Conservation (phyloP, 2,113 vertebrate genomes). For the Dicaeum eximium region DNA sequence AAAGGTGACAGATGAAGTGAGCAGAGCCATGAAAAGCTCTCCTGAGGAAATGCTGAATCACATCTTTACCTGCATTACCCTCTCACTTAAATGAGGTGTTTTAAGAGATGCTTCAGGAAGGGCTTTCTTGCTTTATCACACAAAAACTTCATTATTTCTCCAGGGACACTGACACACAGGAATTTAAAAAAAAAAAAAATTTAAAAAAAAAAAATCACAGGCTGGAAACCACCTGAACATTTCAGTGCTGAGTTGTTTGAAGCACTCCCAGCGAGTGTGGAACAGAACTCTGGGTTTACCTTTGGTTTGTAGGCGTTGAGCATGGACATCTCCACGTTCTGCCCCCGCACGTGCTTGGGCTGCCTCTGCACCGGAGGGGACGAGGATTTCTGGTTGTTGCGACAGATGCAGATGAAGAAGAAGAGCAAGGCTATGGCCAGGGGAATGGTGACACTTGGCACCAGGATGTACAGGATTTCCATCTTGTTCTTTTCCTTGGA, state of each 20-base stretch:
- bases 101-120: neutral
- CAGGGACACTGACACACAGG: accelerated
- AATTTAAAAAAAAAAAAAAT: neutral
- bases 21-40: neutral
- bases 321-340: constrained; percentile 99
- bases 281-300: constrained; percentile 62
- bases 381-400: constrained; percentile 92
- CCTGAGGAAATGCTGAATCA: neutral
- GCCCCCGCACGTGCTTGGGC: constrained; percentile 90
- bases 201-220: neutral
- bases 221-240: neutral
- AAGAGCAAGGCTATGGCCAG: constrained; percentile 92
- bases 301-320: constrained; percentile 93
- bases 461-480: constrained; percentile 95
- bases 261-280: neutral
- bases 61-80: neutral
- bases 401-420: constrained; percentile 97
- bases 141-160: neutral
- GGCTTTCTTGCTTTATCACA: neutral
- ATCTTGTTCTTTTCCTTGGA: constrained; percentile 91
- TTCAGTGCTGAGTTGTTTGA: neutral
- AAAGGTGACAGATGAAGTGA: neutral
- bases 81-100: neutral
- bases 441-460: constrained; percentile 94
- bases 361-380: constrained; percentile 84